Base-by-base conservation (phyloP, 1,140 invertebrate species). In the Oscheius sp. region DNA sequence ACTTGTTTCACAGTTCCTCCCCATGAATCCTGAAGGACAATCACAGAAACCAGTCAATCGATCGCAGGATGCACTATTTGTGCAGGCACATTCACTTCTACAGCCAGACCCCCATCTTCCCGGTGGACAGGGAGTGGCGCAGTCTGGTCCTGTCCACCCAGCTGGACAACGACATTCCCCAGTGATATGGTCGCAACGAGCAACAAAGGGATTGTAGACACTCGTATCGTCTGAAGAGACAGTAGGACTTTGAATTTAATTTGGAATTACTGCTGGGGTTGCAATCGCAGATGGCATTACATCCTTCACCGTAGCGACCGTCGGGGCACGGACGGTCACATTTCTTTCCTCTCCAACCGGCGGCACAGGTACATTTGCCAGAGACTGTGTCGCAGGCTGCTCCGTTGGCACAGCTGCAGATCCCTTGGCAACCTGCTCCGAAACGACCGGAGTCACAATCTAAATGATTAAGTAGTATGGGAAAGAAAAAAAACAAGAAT, bases 371-470 rank as follows among this genome's bases (percentile, higher is more conserved):
- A 84, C 93, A 95, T 68, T 88, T 85, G 1, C 93, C 93, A 29
- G 87, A 90, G 31, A 89, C 86, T 15, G 90, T 89, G 84, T 91
- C 90, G 85, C 95, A 98, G 13, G 87, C 88, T 13, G 92, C 94
- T 46, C 89, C 90, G 85, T 98, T 97, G 82, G 95, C 92, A 86
- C 95, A 99, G 1, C 89, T 88, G 83, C 95, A 98, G 52, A 91
- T 88, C 34, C 90, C 89, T 75, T 91, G 90, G 80, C 94, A 97
- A 62, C 90, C 88, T n/a, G 88, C 85, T 0, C 92, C 92, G 83
- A 92, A 91, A 55, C 88, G 91, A 34, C 90, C 91, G 31, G 86
- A 86, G 0, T 91, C 91, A 82, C 93, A 95, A 45, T 68, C 79
- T 80, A 38, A 62, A n/a, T n/a, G n/a, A n/a, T n/a, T n/a, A n/a